Conservation (phyloP, 1,140 invertebrate species). For the Drosophila pallidifrons region DNA sequence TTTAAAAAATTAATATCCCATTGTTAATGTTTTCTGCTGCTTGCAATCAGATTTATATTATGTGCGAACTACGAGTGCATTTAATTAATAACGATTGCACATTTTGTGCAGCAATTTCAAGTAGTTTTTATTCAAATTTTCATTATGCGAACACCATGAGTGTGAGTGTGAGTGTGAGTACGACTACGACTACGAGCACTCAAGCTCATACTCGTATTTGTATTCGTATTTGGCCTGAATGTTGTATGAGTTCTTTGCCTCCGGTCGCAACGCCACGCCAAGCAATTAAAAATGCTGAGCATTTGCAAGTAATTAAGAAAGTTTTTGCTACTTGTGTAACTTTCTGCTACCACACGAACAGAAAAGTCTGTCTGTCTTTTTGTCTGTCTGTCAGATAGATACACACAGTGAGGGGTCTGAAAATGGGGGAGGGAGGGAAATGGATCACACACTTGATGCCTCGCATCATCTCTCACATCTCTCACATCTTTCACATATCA, state of each 20-base stretch:
- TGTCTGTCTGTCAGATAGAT: background rate
- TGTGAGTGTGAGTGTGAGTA: too few species aligned
- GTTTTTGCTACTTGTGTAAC: slow-evolving; percentile 21
- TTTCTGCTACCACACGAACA: background rate
- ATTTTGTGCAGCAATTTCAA: slow-evolving; percentile 3
- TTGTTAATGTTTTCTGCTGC: too few species aligned
- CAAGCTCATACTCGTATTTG: background rate
- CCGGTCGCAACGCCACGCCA: background rate
- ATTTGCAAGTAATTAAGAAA: slow-evolving; percentile 37
- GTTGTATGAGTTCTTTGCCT: background rate
- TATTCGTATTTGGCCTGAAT: slow-evolving; percentile 3
- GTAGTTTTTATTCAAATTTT: slow-evolving; percentile 20
- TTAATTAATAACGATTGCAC: slow-evolving; percentile 4
- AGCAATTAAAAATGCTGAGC: slow-evolving; percentile 33
- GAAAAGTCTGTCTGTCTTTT: background rate
- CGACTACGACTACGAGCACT: too few species aligned
- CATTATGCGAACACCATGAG: slow-evolving; percentile 6
- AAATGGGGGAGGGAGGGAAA: background rate
- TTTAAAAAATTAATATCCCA: too few species aligned
- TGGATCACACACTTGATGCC: background rate
- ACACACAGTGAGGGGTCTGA: slow-evolving; percentile 1
- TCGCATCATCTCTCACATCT: slow-evolving; percentile 16
- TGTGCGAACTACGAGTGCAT: background rate
- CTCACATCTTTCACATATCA: slow-evolving; percentile 18
- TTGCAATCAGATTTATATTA: background rate